Base-by-base conservation (phyloP, 2,797 vertebrate species). In the Cryptoprocta ferox region DNA sequence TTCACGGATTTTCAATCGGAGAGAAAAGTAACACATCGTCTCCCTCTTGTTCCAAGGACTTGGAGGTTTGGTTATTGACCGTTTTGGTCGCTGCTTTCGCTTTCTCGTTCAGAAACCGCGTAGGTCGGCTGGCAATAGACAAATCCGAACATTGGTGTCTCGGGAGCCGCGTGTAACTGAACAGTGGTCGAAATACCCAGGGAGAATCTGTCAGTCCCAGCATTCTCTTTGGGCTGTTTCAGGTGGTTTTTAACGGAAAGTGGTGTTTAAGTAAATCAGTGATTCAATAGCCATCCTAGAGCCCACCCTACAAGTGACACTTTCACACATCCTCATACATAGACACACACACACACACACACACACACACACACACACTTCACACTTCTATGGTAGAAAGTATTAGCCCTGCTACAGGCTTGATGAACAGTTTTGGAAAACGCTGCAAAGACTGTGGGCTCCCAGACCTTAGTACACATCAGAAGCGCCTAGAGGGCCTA, bases 201-300 rank as follows among this genome's bases (percentile, higher is more conserved):
- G 24, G 48, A 84, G 24, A 86, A 70, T 26, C 45, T 15, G 85
- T 81, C 42, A 56, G 13, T 56, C 19, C 26, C 85, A 76, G 42
- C 19, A 45, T 90, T 97, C 71, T 65, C 56, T 66, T 65, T 59
- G 39, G 68, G 11, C 65, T 90, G 5, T 48, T 42, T 83, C 28
- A 75, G 39, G n/a, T 95, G 83, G 9, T 83, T 97, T 97, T 78
- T 70, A 94, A 81, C 30, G 28, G 59, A 65, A 68, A 11, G 32
- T n/a, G 9, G 3, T 35, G 2, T 39, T 95, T 85, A 59, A 80
- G 70, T 71, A 78, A 94, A 91, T 76, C 12, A 50, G 39, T 86
- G 70, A 91, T 66, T 70, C 66, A 89, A 37, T 61, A 61, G 12
- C 59, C 59, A 2, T 81, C 24, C 50, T 85, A 66, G 53, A 92